phyloP scores from a whole-genome alignment of 2,113 vertebrate genomes.

The Petrocephalus microphthalmus region DNA sequence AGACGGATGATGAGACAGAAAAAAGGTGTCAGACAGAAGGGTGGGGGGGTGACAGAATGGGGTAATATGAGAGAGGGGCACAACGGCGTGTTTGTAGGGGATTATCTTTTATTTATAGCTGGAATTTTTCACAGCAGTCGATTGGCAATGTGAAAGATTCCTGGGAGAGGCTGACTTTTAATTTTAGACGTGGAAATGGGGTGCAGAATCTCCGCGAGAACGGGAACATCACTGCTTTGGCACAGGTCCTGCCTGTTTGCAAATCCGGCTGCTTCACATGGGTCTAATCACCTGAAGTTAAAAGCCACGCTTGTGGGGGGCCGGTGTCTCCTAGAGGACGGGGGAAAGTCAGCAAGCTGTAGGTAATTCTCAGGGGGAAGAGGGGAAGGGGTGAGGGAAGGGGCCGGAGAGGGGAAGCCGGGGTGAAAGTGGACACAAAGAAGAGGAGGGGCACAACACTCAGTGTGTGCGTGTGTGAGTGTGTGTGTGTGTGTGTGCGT shows the following conservation, averaged over 20 bases:
- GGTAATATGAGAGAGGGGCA: conserved; percentile 49
- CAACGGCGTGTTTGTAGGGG: conserved; percentile 44
- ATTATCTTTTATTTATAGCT: conserved; percentile 19
- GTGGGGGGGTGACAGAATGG: conserved; percentile 37
- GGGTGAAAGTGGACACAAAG: conserved; percentile 30
- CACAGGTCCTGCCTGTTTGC: not conserved
- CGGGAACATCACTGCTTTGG: not conserved
- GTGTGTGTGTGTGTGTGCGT: not conserved
- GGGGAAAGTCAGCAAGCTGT: not conserved
- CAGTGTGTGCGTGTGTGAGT: not conserved
- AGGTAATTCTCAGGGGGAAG: not conserved
- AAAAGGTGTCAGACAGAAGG: conserved; percentile 17
- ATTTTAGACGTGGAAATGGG: conserved; percentile 8
- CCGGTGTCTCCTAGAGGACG: not conserved
- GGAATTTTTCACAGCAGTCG: conserved; percentile 4
- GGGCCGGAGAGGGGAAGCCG: conserved; percentile 13
- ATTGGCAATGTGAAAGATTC: conserved; percentile 1
- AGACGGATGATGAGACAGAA: not conserved
- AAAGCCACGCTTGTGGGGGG: not conserved
- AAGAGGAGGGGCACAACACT: not conserved
- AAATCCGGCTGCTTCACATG: not conserved
- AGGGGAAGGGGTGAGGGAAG: not conserved
- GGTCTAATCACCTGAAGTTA: not conserved
- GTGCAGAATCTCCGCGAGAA: not conserved
- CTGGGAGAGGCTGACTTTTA: not conserved